Conservation (phyloP, 1,140 invertebrate genomes). For the Rhysida immarginata region DNA sequence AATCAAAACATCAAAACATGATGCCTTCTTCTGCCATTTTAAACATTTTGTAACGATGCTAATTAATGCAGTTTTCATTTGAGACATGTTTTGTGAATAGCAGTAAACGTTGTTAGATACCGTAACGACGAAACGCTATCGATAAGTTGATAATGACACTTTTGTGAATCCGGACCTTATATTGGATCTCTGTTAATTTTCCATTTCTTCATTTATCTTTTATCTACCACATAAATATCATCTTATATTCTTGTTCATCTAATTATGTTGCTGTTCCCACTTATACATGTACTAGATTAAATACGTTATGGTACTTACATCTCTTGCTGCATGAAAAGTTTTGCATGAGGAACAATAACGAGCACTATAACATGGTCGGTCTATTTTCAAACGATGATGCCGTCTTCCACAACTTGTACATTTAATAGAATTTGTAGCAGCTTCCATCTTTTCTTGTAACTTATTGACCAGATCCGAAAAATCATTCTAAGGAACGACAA, state of each 20-base stretch:
- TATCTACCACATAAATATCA: too few species aligned
- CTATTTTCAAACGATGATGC: slow-evolving; percentile 66
- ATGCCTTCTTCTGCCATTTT: too few species aligned
- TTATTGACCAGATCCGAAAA: slow-evolving; percentile 43
- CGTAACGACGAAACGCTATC: too few species aligned
- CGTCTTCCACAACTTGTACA: slow-evolving; percentile 80
- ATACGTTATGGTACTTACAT: slow-evolving; percentile 38
- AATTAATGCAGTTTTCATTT: too few species aligned
- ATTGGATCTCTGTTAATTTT: not conserved
- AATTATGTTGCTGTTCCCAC: not conserved
- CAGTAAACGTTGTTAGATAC: too few species aligned
- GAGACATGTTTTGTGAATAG: too few species aligned
- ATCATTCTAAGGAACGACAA: not conserved
- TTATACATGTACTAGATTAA: not conserved
- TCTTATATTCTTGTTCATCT: not conserved
- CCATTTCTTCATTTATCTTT: too few species aligned
- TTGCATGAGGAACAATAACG: slow-evolving; percentile 76
- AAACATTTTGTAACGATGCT: too few species aligned
- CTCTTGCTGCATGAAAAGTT: slow-evolving; percentile 76
- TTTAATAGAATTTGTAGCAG: slow-evolving; percentile 73
- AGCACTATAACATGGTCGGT: slow-evolving; percentile 73
- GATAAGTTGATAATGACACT: slow-evolving; percentile 3
- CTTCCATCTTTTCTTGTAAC: slow-evolving; percentile 82
- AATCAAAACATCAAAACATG: too few species aligned
- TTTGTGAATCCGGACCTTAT: too few species aligned